Evolutionary conservation across 1,140 invertebrate species (phyloP).

Genomic region (Lepeophtheirus salmonis): DNA sequence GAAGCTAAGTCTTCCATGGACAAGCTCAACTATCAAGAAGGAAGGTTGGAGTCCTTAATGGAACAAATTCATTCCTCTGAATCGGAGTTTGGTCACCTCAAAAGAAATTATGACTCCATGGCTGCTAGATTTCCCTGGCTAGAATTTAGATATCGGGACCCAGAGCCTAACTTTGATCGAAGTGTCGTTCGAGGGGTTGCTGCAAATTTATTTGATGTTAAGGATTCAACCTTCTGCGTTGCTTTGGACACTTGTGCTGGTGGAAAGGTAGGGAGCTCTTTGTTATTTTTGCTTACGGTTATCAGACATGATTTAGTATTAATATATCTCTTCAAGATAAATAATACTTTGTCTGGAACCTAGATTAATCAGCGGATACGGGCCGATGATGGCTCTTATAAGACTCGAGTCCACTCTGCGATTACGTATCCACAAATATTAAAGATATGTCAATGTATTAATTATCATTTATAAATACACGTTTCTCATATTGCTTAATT

Average conservation of each 20-base stretch:
- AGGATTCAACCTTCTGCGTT: slow-evolving; percentile 46
- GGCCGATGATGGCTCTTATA: neutral
- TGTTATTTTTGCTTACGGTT: too few species aligned
- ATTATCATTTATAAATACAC: neutral
- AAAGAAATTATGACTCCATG: slow-evolving; percentile 11
- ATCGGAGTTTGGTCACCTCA: neutral
- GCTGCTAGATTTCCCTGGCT: slow-evolving; percentile 40
- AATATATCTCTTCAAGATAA: neutral
- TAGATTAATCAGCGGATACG: neutral
- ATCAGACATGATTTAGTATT: neutral
- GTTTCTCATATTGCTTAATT: neutral
- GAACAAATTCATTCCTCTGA: slow-evolving; percentile 11
- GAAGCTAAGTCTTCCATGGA: neutral
- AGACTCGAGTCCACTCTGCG: neutral
- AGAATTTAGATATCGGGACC: slow-evolving; percentile 52
- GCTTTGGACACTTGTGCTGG: slow-evolving; percentile 71
- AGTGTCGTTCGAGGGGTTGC: slow-evolving; percentile 57
- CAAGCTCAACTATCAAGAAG: slow-evolving; percentile 15
- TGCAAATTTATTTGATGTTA: slow-evolving; percentile 51
- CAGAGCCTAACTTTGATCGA: slow-evolving; percentile 53
- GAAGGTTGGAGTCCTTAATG: slow-evolving; percentile 29
- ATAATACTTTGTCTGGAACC: neutral
- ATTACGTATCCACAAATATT: neutral
- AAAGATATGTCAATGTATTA: neutral
- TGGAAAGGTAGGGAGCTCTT: slow-evolving; percentile 42